These are phyloP conservation scores for Liasis olivaceus DNA, from an alignment of 2,797 vertebrate genomes.

Conservation along the genomic window DNA sequence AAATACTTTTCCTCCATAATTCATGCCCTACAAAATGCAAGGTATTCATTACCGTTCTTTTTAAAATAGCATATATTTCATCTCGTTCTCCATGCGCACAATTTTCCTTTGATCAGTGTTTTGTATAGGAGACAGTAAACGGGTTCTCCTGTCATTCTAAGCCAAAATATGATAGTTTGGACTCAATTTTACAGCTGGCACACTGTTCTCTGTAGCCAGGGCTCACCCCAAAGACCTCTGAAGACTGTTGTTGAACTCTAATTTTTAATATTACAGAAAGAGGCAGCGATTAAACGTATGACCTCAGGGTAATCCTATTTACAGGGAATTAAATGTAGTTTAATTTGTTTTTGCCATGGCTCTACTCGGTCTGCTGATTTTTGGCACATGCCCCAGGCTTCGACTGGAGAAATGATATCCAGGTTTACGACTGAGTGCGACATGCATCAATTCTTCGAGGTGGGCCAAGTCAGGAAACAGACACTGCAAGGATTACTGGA, in stretches of 20 bases:
- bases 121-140: neutral
- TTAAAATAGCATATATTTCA: neutral
- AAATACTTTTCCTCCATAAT: neutral
- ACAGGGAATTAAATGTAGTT: neutral
- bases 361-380: neutral
- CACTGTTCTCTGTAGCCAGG: neutral
- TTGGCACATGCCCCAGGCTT: neutral
- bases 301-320: neutral
- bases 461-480: neutral
- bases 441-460: neutral
- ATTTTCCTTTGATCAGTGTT: neutral
- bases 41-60: neutral
- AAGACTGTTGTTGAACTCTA: neutral
- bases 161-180: neutral
- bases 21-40: neutral
- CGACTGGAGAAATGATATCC: neutral
- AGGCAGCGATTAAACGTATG: neutral
- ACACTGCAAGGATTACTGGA: too few species aligned
- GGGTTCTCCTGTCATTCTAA: neutral
- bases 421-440: neutral
- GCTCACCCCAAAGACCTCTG: neutral
- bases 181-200: neutral
- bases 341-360: neutral
- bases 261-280: neutral
- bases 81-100: too few species aligned